These are phyloP conservation scores for Aplysina aerophoba DNA, from an alignment of 37 sponge, comb jelly and placozoan genomes.

Conservation along the genomic window DNA sequence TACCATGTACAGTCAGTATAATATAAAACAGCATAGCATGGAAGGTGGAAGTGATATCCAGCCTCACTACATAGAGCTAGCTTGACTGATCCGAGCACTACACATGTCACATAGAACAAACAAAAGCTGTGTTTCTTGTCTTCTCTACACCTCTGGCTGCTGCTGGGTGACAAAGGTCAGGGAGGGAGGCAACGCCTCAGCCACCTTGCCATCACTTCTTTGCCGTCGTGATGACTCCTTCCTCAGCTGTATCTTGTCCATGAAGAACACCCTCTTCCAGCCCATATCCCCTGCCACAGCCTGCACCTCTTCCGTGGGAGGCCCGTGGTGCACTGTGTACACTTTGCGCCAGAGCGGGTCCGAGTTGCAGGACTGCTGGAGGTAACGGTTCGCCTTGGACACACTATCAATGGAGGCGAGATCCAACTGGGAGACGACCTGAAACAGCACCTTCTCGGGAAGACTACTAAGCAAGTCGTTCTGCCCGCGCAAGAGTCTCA, in stretches of 20 bases:
- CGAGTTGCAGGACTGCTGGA: constrained; percentile 68
- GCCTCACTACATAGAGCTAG: too few relatives aligned
- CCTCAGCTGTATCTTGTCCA: constrained; percentile 92
- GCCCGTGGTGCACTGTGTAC: constrained; percentile 61
- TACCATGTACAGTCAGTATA: too few relatives aligned
- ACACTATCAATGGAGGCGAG: constrained; percentile 70
- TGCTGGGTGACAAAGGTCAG: constrained; percentile 45
- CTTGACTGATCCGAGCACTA: too few relatives aligned
- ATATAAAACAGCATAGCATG: too few relatives aligned
- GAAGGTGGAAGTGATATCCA: too few relatives aligned
- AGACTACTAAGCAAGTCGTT: constrained; percentile 64
- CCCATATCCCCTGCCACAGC: constrained; percentile 78
- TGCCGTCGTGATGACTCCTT: constrained; percentile 81
- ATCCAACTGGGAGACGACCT: constrained; percentile 64
- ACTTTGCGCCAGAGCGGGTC: constrained; percentile 76
- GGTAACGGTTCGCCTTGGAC: constrained; percentile 62
- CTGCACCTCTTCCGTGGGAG: constrained; percentile 60
- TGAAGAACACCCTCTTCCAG: constrained; percentile 97
- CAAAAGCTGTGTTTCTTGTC: too few relatives aligned
- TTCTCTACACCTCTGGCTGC: background rate
- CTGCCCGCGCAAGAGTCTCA: constrained; percentile 33
- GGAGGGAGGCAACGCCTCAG: background rate
- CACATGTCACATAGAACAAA: too few relatives aligned
- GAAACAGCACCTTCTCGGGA: constrained; percentile 44
- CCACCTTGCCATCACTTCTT: constrained; percentile 7